Evolutionary conservation across 2,797 vertebrate genomes (phyloP).

Genomic region (Crenichthys baileyi): DNA sequence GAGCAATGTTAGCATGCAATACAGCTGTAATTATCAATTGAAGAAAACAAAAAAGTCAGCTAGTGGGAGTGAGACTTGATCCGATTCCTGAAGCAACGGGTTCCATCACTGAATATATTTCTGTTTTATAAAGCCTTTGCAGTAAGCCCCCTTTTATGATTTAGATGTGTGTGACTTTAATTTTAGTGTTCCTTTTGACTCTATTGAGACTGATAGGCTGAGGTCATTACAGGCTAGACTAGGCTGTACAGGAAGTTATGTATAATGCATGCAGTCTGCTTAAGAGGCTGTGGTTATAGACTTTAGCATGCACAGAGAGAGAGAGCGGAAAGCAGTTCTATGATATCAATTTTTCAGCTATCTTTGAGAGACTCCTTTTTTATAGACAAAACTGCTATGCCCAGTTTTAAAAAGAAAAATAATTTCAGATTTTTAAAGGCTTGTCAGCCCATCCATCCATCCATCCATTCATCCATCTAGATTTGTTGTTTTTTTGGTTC

Average conservation of each 20-base stretch:
- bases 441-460: not conserved
- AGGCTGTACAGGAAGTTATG: not conserved
- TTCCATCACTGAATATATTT: not conserved
- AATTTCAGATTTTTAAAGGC: not conserved
- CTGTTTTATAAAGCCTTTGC: not conserved
- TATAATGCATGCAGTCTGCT: not conserved
- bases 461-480: not conserved
- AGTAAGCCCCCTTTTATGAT: not conserved
- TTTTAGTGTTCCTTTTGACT: not conserved
- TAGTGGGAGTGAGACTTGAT: not conserved
- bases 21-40: not conserved
- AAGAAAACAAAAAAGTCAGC: not conserved
- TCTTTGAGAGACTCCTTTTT: not conserved
- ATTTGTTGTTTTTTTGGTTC: no score
- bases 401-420: not conserved
- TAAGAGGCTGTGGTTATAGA: constrained; percentile 1
- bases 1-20: not conserved
- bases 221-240: not conserved
- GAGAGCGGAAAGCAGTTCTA: not conserved
- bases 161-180: not conserved
- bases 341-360: not conserved
- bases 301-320: not conserved
- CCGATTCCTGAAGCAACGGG: not conserved
- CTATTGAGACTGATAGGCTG: constrained; percentile 1
- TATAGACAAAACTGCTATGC: not conserved